Conservation (phyloP, 1,140 invertebrate genomes). For the Chrysopa pallens region DNA sequence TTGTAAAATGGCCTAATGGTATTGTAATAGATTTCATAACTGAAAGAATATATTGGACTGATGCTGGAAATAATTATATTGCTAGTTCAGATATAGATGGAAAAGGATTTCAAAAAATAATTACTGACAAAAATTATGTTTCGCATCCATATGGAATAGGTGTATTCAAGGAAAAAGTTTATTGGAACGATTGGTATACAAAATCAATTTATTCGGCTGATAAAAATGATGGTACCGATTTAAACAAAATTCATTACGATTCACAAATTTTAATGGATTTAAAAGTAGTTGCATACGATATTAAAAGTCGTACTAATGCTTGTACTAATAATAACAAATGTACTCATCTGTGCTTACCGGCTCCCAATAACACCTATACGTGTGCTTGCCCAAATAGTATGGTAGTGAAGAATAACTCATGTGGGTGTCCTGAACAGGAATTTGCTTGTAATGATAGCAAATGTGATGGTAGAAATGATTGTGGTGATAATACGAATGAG, state of each 20-base stretch:
- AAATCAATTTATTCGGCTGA: slow-evolving; percentile 55
- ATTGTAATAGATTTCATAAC: slow-evolving; percentile 70
- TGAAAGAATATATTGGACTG: slow-evolving; percentile 73
- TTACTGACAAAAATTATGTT: slow-evolving; percentile 41
- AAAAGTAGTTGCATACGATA: slow-evolving; percentile 51
- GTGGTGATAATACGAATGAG: slow-evolving; percentile 39
- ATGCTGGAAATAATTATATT: slow-evolving; percentile 69
- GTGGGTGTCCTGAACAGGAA: slow-evolving; percentile 23
- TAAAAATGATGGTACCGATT: slow-evolving; percentile 43
- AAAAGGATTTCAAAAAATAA: slow-evolving; percentile 50
- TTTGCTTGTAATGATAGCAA: slow-evolving; percentile 39
- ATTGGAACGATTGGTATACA: slow-evolving; percentile 73
- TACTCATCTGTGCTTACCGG: slow-evolving; percentile 47
- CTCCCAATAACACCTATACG: slow-evolving; percentile 34
- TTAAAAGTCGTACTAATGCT: slow-evolving; percentile 45
- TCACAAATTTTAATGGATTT: slow-evolving; percentile 55
- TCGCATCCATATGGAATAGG: slow-evolving; percentile 72
- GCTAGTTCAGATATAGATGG: slow-evolving; percentile 73
- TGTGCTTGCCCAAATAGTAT: slow-evolving; percentile 62
- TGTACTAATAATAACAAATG: slow-evolving; percentile 36
- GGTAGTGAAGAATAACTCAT: slow-evolving; percentile 33
- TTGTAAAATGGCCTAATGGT: slow-evolving; percentile 74
- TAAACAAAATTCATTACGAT: slow-evolving; percentile 34
- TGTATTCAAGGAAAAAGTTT: slow-evolving; percentile 69
- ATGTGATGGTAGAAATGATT: slow-evolving; percentile 40